phyloP scores from a whole-genome alignment of 1,140 invertebrate genomes.

The Leptestheria dahalacensis region DNA sequence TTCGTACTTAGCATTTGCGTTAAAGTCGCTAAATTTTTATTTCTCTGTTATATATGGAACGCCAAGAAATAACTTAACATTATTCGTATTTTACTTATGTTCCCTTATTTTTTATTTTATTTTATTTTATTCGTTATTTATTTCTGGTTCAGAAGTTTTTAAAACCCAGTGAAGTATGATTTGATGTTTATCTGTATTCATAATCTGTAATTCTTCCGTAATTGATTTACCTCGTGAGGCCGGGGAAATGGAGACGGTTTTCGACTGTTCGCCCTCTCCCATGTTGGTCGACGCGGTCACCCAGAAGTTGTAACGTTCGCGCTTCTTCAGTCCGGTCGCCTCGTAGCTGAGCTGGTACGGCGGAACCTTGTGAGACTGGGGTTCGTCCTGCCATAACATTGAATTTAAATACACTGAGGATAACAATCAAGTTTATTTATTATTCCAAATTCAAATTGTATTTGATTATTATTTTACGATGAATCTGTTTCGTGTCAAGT shows the following conservation, averaged over 20 bases:
- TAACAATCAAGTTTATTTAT: too few species aligned
- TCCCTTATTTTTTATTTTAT: too few species aligned
- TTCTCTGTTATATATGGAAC: too few species aligned
- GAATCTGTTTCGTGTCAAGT: neutral
- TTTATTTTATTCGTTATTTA: too few species aligned
- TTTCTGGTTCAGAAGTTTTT: too few species aligned
- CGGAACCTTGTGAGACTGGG: slow-evolving; percentile 42
- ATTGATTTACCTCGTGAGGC: slow-evolving; percentile 49
- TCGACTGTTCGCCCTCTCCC: slow-evolving; percentile 77
- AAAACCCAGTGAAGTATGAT: neutral
- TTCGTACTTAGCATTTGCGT: too few species aligned
- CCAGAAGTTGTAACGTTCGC: slow-evolving; percentile 80
- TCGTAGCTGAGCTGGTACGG: slow-evolving; percentile 55
- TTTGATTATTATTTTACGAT: slow-evolving; percentile 6
- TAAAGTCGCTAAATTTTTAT: too few species aligned
- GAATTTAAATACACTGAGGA: too few species aligned
- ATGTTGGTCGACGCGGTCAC: slow-evolving; percentile 84
- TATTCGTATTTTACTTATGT: too few species aligned
- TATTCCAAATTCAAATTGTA: slow-evolving; percentile 12
- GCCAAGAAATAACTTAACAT: too few species aligned
- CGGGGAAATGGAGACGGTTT: slow-evolving; percentile 64
- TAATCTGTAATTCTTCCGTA: neutral
- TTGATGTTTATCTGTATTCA: neutral
- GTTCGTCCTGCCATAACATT: slow-evolving; percentile 19
- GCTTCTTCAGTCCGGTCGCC: slow-evolving; percentile 62